Base-by-base conservation (phyloP, 2,113 vertebrate species). In the Phasianus colchicus region DNA sequence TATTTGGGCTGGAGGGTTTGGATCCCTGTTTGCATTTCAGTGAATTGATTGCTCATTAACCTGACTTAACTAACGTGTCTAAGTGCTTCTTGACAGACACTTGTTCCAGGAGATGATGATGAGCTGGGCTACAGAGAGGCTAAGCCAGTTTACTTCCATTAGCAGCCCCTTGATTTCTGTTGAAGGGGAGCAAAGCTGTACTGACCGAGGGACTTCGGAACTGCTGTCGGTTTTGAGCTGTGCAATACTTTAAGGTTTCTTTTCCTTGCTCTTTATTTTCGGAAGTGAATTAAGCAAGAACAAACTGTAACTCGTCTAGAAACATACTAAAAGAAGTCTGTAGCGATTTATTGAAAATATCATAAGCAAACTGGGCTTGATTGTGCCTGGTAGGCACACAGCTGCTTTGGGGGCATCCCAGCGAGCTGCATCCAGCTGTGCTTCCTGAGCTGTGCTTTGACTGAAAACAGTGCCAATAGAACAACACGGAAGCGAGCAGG, bases 171-270 rank as follows among this genome's bases (percentile, higher is more conserved):
- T 60, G 42, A 74, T 69, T 85, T 67, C 43, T 90, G 29, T 21
- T 54, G 7, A 5, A 10, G 5, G 58, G 70, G 65, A 73, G 11
- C 13, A 81, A 78, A 69, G 27, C 38, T 45, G 18, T 38, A 4
- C 13, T 19, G 13, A 2, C 13, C 21, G 50, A 34, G 64, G 0
- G 3, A 47, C 42, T 92, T 79, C 20, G 32, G 5, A 72, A 79
- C 65, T 76, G 70, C 45, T 92, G 70, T 70, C 75, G 73, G 38
- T 57, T 96, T 92, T 86, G 74, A 84, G 74, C 57, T 86, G 24
- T 76, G 61, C 18, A 40, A 24, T 36, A 27, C 36, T 75, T 91
- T 43, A 55, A 79, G 30, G 6, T 57, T 30, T 55, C 27, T 17
- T 55, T 17, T 4, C 40, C 24, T 38, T 48, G 52, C 52, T 54